These are phyloP conservation scores for Pissodes strobi DNA, from an alignment of 1,140 invertebrate genomes.

Conservation along the genomic window DNA sequence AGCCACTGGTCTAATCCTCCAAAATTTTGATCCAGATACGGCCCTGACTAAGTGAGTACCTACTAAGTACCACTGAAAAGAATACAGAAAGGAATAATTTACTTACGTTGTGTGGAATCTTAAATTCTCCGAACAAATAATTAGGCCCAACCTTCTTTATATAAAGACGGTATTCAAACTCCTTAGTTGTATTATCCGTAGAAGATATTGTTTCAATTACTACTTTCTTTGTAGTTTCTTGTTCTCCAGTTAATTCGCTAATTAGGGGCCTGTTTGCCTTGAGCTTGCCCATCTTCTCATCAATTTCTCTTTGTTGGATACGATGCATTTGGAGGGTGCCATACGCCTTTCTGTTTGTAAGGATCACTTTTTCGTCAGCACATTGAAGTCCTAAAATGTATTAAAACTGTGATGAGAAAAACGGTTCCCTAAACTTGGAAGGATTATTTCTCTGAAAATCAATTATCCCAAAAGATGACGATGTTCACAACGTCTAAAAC, in stretches of 20 bases:
- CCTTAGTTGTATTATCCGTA: constrained; percentile 39
- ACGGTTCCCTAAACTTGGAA: neutral
- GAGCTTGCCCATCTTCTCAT: constrained; percentile 56
- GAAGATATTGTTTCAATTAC: constrained; percentile 38
- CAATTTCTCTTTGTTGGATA: constrained; percentile 69
- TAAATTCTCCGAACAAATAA: constrained; percentile 57
- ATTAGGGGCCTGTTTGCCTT: constrained; percentile 16
- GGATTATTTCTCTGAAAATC: no score
- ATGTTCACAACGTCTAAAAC: no score
- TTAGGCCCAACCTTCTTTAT: constrained; percentile 51
- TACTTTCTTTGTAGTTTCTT: constrained; percentile 45
- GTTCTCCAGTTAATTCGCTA: constrained; percentile 57
- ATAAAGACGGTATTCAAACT: constrained; percentile 55
- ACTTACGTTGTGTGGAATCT: constrained; percentile 56
- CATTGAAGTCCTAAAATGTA: constrained; percentile 59
- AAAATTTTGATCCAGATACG: no score
- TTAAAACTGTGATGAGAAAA: neutral
- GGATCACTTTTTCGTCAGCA: constrained; percentile 62
- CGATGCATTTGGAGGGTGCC: constrained; percentile 74
- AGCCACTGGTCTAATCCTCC: no score
- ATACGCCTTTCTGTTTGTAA: constrained; percentile 67
- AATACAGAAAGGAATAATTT: no score
- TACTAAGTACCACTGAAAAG: no score
- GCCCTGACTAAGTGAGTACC: no score
- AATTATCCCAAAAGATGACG: no score